A percentile compares a stretch with the other conserved stretches of the same genome.
These are phyloP conservation scores for Microtus montanus DNA, from an alignment of 2,113 vertebrate genomes.

Conservation along the genomic window DNA sequence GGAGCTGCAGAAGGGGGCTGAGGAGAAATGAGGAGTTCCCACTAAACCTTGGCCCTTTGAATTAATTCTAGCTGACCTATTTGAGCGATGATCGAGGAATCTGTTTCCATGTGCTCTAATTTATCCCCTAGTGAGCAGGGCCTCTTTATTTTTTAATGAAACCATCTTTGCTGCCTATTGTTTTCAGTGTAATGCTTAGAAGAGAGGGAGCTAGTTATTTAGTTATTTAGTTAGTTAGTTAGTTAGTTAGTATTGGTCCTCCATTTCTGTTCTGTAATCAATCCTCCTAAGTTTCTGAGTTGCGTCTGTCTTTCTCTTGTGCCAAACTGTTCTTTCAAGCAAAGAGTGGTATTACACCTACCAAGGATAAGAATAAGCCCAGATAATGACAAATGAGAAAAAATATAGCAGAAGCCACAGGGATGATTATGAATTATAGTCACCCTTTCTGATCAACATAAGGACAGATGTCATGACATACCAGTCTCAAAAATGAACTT, in stretches of 20 bases:
- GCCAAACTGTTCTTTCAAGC: background rate
- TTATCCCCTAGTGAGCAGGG: conserved; percentile 83
- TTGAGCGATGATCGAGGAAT: conserved; percentile 90
- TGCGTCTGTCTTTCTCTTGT: conserved; percentile 56
- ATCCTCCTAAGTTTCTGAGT: conserved; percentile 56
- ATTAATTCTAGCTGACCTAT: conserved; percentile 97
- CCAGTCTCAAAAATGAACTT: conserved; percentile 48
- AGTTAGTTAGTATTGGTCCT: background rate
- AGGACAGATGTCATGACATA: background rate
- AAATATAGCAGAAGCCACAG: conserved; percentile 24
- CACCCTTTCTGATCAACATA: conserved; percentile 20
- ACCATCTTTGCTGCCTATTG: conserved; percentile 85
- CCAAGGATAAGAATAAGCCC: conserved; percentile 71
- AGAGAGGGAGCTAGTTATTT: conserved; percentile 48
- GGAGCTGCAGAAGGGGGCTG: background rate
- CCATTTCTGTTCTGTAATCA: conserved; percentile 66
- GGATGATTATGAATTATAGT: conserved; percentile 4
- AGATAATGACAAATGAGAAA: conserved; percentile 47
- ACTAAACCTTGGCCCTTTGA: conserved; percentile 91
- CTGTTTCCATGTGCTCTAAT: conserved; percentile 82
- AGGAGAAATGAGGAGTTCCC: conserved; percentile 63
- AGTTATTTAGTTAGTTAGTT: background rate
- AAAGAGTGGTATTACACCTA: conserved; percentile 69
- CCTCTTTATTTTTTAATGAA: conserved; percentile 90
- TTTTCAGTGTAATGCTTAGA: conserved; percentile 81